Percentiles rank a stretch among this genome's conserved stretches.
These are phyloP conservation scores for Graphium colonna DNA, from an alignment of 2,888 invertebrate genomes.

Conservation along the genomic window DNA sequence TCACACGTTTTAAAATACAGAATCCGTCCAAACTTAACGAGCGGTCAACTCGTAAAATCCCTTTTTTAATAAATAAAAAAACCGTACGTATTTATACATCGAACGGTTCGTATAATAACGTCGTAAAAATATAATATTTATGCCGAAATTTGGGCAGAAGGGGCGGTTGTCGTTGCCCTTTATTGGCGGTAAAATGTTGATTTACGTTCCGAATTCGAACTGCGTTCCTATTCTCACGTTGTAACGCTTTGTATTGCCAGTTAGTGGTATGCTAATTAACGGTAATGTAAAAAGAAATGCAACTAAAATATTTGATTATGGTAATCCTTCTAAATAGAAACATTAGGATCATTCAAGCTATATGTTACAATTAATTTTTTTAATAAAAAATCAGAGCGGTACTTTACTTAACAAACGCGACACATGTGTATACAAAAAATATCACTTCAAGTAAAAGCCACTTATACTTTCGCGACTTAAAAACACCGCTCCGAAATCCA, in stretches of 20 bases:
- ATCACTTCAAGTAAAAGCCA: constrained; percentile 5
- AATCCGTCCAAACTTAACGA: constrained; percentile 60
- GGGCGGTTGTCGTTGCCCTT: constrained; percentile 30
- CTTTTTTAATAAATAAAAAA: constrained; percentile 44
- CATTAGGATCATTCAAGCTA: too few relatives aligned
- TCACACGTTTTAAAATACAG: constrained; percentile 72
- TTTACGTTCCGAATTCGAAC: constrained; percentile 28
- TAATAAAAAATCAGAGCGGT: too few relatives aligned
- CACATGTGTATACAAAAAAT: too few relatives aligned
- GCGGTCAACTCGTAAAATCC: constrained; percentile 63
- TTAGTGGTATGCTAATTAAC: constrained; percentile 17
- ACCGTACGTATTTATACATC: constrained; percentile 33
- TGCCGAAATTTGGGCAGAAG: constrained; percentile 38
- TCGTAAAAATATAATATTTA: constrained; percentile 69
- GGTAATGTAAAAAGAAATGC: constrained; percentile 16
- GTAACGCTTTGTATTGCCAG: constrained; percentile 5
- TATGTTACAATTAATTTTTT: too few relatives aligned
- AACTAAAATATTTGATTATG: constrained; percentile 13
- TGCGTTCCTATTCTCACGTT: constrained; percentile 18
- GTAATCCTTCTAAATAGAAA: constrained; percentile 8
- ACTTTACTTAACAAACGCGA: too few relatives aligned
- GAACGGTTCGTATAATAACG: constrained; percentile 62
- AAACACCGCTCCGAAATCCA: constrained; percentile 31
- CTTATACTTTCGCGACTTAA: constrained; percentile 20
- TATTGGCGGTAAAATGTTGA: constrained; percentile 35